Evolutionary conservation across 2,113 vertebrate species (phyloP).

Genomic region (Hirundichthys speculiger): DNA sequence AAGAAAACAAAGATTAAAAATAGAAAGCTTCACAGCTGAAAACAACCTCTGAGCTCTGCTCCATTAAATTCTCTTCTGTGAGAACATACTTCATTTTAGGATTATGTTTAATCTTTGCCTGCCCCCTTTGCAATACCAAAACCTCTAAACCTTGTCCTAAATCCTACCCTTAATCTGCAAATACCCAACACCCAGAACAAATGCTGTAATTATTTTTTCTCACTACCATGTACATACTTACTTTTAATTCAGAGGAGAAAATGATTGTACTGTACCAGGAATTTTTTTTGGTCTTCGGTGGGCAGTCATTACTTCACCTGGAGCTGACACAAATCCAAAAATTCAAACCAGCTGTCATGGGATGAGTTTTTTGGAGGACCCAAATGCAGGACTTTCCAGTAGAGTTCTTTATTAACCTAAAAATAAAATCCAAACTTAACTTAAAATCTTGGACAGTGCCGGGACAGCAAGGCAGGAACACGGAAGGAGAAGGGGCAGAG

Average conservation of each 20-base stretch:
- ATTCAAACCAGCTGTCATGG: too few species aligned
- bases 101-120: constrained; percentile 69
- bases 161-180: constrained; percentile 54
- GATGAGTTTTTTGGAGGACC: too few species aligned
- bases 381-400: too few species aligned
- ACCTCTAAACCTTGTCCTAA: constrained; percentile 50
- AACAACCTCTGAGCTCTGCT: constrained; percentile 20
- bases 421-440: too few species aligned
- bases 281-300: neutral
- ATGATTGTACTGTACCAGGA: neutral
- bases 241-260: neutral
- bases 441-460: too few species aligned
- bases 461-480: too few species aligned
- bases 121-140: constrained; percentile 48
- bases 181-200: constrained; percentile 42
- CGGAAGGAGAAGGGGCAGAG: too few species aligned
- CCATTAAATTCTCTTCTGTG: constrained; percentile 22
- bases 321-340: too few species aligned
- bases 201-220: constrained; percentile 37
- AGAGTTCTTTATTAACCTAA: too few species aligned
- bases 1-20: constrained; percentile 27
- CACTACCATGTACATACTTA: constrained; percentile 23
- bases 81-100: constrained; percentile 42
- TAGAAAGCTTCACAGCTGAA: constrained; percentile 7
- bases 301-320: neutral